Conservation (phyloP, 2,888 invertebrate genomes). For the Eupithecia centaureata region DNA sequence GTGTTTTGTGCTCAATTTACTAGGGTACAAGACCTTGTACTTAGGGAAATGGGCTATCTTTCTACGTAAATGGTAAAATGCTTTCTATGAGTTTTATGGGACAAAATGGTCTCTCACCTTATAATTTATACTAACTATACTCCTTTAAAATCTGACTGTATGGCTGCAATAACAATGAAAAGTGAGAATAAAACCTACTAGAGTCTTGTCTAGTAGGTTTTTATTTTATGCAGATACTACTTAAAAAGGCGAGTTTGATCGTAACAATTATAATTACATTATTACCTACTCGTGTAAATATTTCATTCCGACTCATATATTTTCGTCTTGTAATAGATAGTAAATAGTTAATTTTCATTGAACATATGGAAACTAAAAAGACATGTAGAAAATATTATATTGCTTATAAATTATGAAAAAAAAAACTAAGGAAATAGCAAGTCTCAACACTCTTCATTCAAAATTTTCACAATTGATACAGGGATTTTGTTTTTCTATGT, state of each 20-base stretch:
- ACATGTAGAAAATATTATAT: background rate
- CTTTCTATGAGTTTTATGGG: no score
- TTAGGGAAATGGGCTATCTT: no score
- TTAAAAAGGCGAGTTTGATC: background rate
- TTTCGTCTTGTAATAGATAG: constrained; percentile 20
- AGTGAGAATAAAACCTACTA: background rate
- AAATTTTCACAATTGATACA: background rate
- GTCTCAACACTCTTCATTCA: background rate
- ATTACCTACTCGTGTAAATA: no score
- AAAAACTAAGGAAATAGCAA: no score
- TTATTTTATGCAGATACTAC: background rate
- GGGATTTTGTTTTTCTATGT: background rate
- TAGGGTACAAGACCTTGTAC: background rate
- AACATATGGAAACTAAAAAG: background rate
- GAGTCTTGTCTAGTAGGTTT: background rate
- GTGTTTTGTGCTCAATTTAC: background rate
- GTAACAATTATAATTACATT: no score
- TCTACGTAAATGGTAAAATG: background rate
- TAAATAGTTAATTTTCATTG: background rate
- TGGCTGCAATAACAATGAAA: background rate
- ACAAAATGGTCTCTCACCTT: background rate
- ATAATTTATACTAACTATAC: background rate
- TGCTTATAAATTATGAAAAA: background rate
- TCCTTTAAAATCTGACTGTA: background rate
- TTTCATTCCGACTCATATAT: constrained; percentile 15